Percentiles rank a stretch among this genome's conserved stretches.
Evolutionary conservation across 2,888 invertebrate genomes (phyloP).

Genomic region (Alloplasta piceator): DNA sequence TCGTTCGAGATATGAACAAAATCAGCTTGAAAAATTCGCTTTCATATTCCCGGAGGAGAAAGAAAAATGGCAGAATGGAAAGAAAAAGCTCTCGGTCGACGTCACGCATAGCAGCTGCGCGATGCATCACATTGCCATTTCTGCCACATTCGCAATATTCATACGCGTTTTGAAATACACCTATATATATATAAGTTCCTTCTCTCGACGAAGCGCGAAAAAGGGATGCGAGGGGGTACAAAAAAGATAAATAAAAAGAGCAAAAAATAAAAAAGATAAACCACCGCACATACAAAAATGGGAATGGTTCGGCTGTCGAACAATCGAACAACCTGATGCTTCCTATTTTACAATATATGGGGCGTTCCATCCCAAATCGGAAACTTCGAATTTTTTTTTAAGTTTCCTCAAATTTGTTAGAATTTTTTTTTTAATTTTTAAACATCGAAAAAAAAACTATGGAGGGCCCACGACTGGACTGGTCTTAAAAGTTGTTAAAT

Average conservation of each 20-base stretch:
- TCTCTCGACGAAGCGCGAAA: slow-evolving; percentile 32
- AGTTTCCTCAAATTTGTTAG: no score
- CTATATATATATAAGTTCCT: background rate
- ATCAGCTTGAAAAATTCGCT: slow-evolving; percentile 45
- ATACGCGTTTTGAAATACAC: slow-evolving; percentile 21
- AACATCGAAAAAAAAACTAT: no score
- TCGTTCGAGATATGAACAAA: slow-evolving; percentile 21
- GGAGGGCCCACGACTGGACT: no score
- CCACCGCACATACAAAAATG: slow-evolving; percentile 17
- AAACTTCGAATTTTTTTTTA: no score
- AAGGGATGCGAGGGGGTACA: background rate
- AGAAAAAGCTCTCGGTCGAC: slow-evolving; percentile 31
- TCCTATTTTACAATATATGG: background rate
- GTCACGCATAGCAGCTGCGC: slow-evolving; percentile 44
- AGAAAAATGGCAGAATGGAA: slow-evolving; percentile 38
- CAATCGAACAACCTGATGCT: slow-evolving; percentile 66
- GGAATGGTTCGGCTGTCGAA: slow-evolving; percentile 50
- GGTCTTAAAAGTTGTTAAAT: no score
- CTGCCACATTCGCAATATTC: slow-evolving; percentile 35
- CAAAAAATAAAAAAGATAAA: slow-evolving; percentile 33
- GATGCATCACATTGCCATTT: slow-evolving; percentile 41
- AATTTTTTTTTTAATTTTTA: no score
- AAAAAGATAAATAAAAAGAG: slow-evolving; percentile 8
- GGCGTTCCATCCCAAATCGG: background rate
- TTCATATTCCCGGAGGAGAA: slow-evolving; percentile 13